Percentiles rank a stretch among this genome's conserved stretches.
Evolutionary conservation across 2,113 vertebrate species (phyloP).

Genomic region (Bothrops jararaca): DNA sequence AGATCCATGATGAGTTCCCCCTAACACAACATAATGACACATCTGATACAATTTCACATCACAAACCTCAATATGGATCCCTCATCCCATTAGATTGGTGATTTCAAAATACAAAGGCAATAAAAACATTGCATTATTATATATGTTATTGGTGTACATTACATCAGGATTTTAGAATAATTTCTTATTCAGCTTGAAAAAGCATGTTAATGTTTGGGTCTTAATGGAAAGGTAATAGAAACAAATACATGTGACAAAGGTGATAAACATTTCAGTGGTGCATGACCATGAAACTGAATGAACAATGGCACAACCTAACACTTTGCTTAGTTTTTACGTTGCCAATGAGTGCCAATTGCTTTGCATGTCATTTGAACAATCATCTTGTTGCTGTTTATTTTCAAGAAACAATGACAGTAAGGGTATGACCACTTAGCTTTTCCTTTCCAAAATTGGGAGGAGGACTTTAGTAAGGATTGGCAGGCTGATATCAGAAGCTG

Average conservation of each 20-base stretch:
- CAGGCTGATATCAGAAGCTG: neutral
- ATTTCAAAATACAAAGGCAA: constrained; percentile 45
- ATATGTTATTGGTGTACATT: neutral
- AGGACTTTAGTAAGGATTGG: neutral
- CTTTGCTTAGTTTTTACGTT: neutral
- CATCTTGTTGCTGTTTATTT: neutral
- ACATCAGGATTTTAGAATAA: constrained; percentile 40
- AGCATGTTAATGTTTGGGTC: neutral
- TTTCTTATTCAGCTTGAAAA: constrained; percentile 8
- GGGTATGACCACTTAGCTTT: neutral
- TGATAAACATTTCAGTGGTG: constrained; percentile 47
- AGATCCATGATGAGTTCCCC: constrained; percentile 58
- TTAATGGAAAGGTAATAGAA: neutral
- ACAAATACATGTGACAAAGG: constrained; percentile 18
- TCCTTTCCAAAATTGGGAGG: neutral
- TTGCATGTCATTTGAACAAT: neutral
- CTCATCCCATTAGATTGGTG: constrained; percentile 31
- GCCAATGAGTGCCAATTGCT: neutral
- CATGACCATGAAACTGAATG: constrained; percentile 42
- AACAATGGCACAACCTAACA: constrained; percentile 2
- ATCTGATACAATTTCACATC: constrained; percentile 53
- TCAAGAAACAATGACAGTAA: too few species aligned
- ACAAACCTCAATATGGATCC: constrained; percentile 34
- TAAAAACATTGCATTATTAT: constrained; percentile 3
- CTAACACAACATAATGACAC: neutral